These are phyloP conservation scores for Micoletzkya japonica DNA, from an alignment of 2,888 invertebrate species.

Conservation along the genomic window DNA sequence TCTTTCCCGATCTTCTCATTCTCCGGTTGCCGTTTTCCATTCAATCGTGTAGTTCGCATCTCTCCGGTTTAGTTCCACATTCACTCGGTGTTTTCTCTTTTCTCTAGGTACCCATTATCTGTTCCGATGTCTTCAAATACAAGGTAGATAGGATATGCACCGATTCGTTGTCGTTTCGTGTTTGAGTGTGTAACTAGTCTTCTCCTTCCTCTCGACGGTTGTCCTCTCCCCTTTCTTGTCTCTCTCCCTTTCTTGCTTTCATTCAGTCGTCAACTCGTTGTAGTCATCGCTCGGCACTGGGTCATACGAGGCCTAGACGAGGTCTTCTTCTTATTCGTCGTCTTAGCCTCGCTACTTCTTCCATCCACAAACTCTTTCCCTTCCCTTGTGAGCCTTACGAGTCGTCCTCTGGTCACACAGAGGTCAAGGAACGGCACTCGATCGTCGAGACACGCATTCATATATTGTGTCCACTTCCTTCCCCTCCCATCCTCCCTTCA, in stretches of 20 bases:
- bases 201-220: too few relatives aligned
- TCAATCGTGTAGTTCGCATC: slow-evolving; percentile 2
- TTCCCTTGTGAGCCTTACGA: not conserved
- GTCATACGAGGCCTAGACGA: too few relatives aligned
- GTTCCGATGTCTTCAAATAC: slow-evolving; percentile 22
- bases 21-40: not conserved
- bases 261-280: too few relatives aligned
- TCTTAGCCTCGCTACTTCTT: not conserved
- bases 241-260: too few relatives aligned
- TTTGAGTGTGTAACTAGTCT: too few relatives aligned
- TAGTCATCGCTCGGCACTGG: too few relatives aligned
- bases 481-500: slow-evolving; percentile 6
- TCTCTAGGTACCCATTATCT: slow-evolving; percentile 22
- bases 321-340: not conserved
- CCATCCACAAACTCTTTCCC: not conserved
- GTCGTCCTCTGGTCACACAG: not conserved
- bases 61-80: not conserved
- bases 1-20: slow-evolving; percentile 1
- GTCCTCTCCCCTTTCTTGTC: not conserved
- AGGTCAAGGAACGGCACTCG: too few relatives aligned
- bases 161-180: too few relatives aligned
- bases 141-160: slow-evolving; percentile 27
- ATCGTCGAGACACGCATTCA: not conserved
- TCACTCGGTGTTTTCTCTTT: slow-evolving; percentile 9
- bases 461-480: slow-evolving; percentile 11